A percentile compares a stretch with the other conserved stretches of the same genome.
phyloP scores from a whole-genome alignment of 2,888 invertebrate genomes.

The Ceraclea dissimilis region DNA sequence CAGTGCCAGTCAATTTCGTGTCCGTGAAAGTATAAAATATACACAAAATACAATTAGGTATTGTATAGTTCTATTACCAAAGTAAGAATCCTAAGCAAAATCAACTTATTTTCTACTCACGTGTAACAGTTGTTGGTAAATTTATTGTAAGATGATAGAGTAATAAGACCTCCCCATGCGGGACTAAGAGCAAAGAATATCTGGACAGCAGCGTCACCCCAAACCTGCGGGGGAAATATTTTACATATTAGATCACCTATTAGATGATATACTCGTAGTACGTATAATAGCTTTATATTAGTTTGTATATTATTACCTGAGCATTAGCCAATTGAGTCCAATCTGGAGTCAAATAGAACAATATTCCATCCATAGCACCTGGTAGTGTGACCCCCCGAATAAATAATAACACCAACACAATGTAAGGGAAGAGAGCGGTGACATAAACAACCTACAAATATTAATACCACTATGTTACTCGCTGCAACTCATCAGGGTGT shows the following conservation, averaged over 20 bases:
- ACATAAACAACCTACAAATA: conserved; percentile 60
- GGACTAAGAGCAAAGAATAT: conserved; percentile 83
- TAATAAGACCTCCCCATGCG: conserved; percentile 81
- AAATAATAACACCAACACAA: conserved; percentile 67
- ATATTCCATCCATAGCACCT: conserved; percentile 68
- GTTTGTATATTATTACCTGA: conserved; percentile 49
- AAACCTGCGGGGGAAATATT: conserved; percentile 46
- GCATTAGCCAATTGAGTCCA: conserved; percentile 66
- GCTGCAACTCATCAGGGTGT: background rate
- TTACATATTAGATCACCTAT: no score
- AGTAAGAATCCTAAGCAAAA: no score
- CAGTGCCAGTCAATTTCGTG: background rate
- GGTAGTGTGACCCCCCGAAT: conserved; percentile 72
- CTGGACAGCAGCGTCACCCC: conserved; percentile 80
- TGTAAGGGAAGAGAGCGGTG: conserved; percentile 68
- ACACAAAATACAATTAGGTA: background rate
- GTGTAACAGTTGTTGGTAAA: conserved; percentile 77
- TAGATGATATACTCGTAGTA: no score
- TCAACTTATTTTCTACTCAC: conserved; percentile 48
- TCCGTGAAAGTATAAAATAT: background rate
- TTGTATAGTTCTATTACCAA: no score
- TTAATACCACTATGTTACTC: background rate
- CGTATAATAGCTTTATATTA: no score
- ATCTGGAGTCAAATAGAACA: conserved; percentile 73
- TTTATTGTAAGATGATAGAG: conserved; percentile 77